phyloP scores from a whole-genome alignment of 2,797 vertebrate species.

The Poeciliopsis turneri region DNA sequence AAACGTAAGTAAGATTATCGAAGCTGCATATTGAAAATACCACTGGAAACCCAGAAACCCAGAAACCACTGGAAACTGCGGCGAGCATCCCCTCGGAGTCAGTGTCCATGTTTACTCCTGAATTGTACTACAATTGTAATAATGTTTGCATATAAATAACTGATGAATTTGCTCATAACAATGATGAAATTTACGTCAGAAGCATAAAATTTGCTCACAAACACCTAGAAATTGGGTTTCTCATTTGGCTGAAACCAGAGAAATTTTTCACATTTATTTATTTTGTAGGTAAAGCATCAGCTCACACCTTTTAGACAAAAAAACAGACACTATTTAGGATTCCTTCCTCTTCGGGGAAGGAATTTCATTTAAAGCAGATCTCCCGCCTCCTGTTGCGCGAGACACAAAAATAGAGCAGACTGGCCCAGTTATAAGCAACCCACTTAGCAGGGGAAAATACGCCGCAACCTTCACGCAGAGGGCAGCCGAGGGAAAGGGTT shows the following conservation, averaged over 20 bases:
- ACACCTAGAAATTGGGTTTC: background rate
- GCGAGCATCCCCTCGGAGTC: background rate
- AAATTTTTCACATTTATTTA: background rate
- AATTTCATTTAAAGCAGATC: slow-evolving; percentile 37
- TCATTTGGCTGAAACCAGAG: background rate
- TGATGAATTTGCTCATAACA: no score
- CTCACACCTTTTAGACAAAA: slow-evolving; percentile 2
- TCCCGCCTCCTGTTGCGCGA: slow-evolving; percentile 35
- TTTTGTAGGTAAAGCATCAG: no score
- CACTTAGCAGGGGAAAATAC: slow-evolving; percentile 55
- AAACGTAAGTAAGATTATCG: slow-evolving; percentile 11
- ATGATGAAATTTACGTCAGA: background rate
- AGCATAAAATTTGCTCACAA: no score
- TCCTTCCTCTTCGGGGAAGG: slow-evolving; percentile 1
- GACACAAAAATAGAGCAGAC: slow-evolving; percentile 62
- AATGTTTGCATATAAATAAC: background rate
- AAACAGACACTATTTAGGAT: slow-evolving; percentile 19
- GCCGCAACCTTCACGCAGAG: slow-evolving; percentile 54
- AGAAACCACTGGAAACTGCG: background rate
- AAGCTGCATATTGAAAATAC: background rate
- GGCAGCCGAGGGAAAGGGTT: slow-evolving; percentile 22
- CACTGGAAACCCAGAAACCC: no score
- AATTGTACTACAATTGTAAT: background rate
- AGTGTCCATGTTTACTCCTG: background rate
- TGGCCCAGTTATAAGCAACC: slow-evolving; percentile 70